Evolutionary conservation across 2,113 vertebrate species (phyloP).

Genomic region (Epinephelus moara): DNA sequence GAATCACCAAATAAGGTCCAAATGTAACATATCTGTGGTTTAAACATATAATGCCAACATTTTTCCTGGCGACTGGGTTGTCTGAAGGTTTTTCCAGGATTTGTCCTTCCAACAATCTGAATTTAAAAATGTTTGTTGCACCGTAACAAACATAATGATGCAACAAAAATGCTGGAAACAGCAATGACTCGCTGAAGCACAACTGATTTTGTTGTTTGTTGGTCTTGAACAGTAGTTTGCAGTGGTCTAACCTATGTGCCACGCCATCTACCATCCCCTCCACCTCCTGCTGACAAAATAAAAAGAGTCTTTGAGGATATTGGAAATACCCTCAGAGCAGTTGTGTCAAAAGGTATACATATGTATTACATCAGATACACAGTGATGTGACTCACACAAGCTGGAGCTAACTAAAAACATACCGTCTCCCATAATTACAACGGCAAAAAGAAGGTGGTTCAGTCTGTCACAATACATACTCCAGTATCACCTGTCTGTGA

Average conservation of each 20-base stretch:
- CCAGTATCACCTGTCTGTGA: conserved; percentile 24
- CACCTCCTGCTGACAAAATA: no score
- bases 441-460: background rate
- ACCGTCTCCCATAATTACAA: background rate
- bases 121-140: background rate
- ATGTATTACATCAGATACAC: background rate
- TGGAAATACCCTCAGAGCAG: conserved; percentile 6
- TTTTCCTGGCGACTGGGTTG: no score
- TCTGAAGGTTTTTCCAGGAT: background rate
- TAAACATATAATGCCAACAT: no score
- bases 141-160: no score
- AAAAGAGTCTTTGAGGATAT: conserved; percentile 27
- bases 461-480: conserved; percentile 6
- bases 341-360: background rate
- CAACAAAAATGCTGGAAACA: no score
- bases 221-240: no score
- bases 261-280: no score
- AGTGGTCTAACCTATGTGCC: no score
- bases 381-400: background rate
- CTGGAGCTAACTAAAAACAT: background rate
- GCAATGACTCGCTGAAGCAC: no score
- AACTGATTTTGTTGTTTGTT: no score
- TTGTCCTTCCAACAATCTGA: background rate
- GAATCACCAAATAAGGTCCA: no score
- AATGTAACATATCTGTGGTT: no score